Conservation (phyloP, 2,797 vertebrate species). For the Odontamblyopus lacepedii region DNA sequence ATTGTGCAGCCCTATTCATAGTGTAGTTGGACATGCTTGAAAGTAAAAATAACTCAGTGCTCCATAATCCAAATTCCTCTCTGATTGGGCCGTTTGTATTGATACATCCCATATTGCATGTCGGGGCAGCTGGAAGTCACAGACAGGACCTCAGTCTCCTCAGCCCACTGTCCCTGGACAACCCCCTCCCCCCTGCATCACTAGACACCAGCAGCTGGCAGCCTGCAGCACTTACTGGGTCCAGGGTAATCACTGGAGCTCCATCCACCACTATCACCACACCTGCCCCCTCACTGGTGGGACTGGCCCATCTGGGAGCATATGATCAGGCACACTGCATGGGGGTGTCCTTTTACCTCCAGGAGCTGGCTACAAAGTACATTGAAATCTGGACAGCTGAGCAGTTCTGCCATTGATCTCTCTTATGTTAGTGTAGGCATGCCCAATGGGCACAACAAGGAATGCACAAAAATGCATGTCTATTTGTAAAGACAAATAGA, state of each 20-base stretch:
- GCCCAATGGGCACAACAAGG: background rate
- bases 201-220: constrained; percentile 83
- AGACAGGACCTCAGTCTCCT: constrained; percentile 17
- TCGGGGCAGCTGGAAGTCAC: constrained; percentile 65
- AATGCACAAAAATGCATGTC: constrained; percentile 2
- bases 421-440: constrained; percentile 9
- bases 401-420: background rate
- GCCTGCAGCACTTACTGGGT: constrained; percentile 81
- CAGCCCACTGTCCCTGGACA: constrained; percentile 24
- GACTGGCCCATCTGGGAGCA: constrained; percentile 90
- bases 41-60: background rate
- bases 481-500: background rate
- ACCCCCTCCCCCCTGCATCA: constrained; percentile 53
- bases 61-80: background rate
- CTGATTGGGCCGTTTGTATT: background rate
- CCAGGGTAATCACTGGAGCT: constrained; percentile 84
- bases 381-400: constrained; percentile 30
- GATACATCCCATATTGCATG: constrained; percentile 47
- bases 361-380: constrained; percentile 77
- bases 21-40: background rate
- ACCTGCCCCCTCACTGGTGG: constrained; percentile 85
- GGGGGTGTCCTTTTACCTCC: constrained; percentile 76
- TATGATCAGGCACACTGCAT: constrained; percentile 68
- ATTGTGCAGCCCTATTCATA: background rate
- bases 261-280: constrained; percentile 74